These are phyloP conservation scores for Callocephalon fimbriatum DNA, from an alignment of 2,113 vertebrate species.

Conservation along the genomic window DNA sequence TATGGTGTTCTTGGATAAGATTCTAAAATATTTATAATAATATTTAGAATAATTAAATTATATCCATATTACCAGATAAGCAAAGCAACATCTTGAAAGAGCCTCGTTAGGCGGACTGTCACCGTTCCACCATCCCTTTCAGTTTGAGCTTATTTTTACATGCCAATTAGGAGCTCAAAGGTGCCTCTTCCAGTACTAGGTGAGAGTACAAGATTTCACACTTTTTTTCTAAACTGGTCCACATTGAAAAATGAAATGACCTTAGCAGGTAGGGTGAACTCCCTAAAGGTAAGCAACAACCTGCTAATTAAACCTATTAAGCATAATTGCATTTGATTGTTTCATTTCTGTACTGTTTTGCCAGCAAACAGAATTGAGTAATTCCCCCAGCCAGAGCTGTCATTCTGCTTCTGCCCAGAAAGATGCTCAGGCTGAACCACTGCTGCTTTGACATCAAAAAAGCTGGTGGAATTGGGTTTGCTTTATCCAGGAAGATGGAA, in stretches of 20 bases:
- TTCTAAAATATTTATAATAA: not conserved
- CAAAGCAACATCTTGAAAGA: not conserved
- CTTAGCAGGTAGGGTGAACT: not conserved
- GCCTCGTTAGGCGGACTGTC: not conserved
- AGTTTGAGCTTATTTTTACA: not conserved
- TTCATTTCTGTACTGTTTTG: not conserved
- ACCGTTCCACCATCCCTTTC: rapidly evolving
- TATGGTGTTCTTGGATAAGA: not conserved
- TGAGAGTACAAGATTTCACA: not conserved
- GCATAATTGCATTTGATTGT: not conserved
- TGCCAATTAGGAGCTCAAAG: not conserved
- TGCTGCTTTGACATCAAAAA: not conserved
- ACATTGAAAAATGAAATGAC: not conserved
- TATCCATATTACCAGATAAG: not conserved
- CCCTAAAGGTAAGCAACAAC: not conserved
- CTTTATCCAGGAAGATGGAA: not conserved
- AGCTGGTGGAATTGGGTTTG: not conserved
- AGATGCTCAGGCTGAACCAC: not conserved
- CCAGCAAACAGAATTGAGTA: not conserved
- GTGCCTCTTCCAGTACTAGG: not conserved
- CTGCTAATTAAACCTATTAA: not conserved
- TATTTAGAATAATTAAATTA: not conserved
- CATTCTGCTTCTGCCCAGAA: not conserved
- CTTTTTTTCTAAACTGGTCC: not conserved
- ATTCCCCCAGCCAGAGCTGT: not conserved